A percentile compares a stretch with the other conserved stretches of the same genome.
Evolutionary conservation across 2,888 invertebrate species (phyloP).

Genomic region (Aphrophora alni): DNA sequence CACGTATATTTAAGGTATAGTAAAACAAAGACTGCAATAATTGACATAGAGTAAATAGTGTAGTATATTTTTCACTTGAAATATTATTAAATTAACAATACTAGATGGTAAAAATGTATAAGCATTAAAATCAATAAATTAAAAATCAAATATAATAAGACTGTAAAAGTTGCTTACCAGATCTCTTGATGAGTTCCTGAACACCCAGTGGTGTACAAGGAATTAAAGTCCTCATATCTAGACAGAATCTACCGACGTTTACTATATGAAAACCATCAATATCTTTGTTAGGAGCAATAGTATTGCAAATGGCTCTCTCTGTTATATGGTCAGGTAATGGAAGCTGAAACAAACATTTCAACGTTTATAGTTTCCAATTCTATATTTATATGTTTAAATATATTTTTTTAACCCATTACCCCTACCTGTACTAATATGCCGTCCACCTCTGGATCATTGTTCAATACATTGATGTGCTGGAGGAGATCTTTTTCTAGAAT

Average conservation of each 20-base stretch:
- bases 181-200: constrained; percentile 70
- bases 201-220: constrained; percentile 84
- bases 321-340: constrained; percentile 80
- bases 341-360: constrained; percentile 58
- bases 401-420: no score
- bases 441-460: constrained; percentile 73
- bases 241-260: constrained; percentile 79
- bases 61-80: no score
- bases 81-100: no score
- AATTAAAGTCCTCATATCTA: constrained; percentile 75
- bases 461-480: constrained; percentile 67
- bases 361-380: background rate
- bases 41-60: no score
- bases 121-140: no score
- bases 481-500: constrained; percentile 74
- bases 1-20: no score
- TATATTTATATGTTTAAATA: background rate
- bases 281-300: constrained; percentile 81
- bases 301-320: constrained; percentile 79
- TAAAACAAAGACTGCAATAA: no score
- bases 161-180: no score
- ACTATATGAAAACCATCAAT: constrained; percentile 89
- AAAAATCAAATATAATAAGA: no score
- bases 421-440: constrained; percentile 78
- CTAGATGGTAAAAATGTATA: no score